phyloP scores from a whole-genome alignment of 2,797 vertebrate genomes.

The Aselliscus stoliczkanus region DNA sequence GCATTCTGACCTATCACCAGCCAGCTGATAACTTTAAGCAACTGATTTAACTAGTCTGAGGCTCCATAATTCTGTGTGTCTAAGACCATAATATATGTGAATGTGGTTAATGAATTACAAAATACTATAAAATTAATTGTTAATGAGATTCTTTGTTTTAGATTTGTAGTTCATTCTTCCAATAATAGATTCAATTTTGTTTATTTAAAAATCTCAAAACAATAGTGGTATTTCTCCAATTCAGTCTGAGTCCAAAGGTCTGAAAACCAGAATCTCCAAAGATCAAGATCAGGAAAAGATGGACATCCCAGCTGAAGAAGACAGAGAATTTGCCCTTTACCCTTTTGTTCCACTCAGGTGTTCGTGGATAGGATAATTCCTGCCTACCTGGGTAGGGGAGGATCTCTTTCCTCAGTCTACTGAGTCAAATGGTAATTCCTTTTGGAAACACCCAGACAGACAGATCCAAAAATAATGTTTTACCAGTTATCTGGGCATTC shows the following conservation, averaged over 20 bases:
- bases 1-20: background rate
- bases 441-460: background rate
- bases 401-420: background rate
- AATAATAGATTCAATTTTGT: background rate
- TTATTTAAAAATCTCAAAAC: background rate
- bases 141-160: background rate
- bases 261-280: background rate
- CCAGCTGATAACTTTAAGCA: background rate
- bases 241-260: background rate
- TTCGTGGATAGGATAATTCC: background rate
- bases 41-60: background rate
- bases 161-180: background rate
- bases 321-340: background rate
- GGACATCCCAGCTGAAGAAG: background rate
- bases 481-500: background rate
- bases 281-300: background rate
- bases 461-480: background rate
- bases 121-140: background rate
- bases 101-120: background rate
- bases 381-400: background rate
- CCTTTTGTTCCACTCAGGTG: background rate
- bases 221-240: background rate
- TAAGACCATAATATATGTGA: background rate
- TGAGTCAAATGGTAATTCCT: background rate
- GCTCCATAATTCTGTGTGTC: background rate